Conservation (phyloP, 2,113 vertebrate species). For the Rhinolophus ferrumequinum region DNA sequence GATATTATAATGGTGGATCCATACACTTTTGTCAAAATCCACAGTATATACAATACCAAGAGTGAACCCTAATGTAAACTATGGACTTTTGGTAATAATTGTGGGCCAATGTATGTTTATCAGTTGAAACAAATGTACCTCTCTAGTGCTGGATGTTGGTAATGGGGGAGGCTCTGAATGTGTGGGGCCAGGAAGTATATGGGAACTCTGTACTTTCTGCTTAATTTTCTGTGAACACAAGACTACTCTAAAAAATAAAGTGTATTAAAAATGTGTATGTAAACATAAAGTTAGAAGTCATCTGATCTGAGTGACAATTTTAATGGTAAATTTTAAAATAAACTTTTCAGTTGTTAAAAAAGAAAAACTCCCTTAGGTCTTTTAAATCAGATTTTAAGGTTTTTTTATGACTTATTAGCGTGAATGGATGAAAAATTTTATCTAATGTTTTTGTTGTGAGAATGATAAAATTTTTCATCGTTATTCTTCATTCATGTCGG, state of each 20-base stretch:
- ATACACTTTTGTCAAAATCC: background rate
- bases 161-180: background rate
- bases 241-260: background rate
- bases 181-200: background rate
- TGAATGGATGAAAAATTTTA: background rate
- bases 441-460: background rate
- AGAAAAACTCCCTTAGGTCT: background rate
- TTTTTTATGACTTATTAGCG: background rate
- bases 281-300: background rate
- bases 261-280: background rate
- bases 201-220: background rate
- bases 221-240: background rate
- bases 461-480: background rate
- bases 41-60: background rate
- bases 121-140: background rate
- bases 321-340: conserved; percentile 18
- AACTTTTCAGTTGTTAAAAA: background rate
- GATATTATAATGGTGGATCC: background rate
- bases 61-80: background rate
- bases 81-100: background rate
- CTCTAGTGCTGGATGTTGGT: background rate
- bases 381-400: background rate
- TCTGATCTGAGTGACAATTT: background rate
- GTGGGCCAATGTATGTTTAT: background rate
- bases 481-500: background rate